Percentiles rank a stretch among this genome's conserved stretches.
These are phyloP conservation scores for Xanthia icteritia DNA, from an alignment of 2,888 invertebrate species.

Conservation along the genomic window DNA sequence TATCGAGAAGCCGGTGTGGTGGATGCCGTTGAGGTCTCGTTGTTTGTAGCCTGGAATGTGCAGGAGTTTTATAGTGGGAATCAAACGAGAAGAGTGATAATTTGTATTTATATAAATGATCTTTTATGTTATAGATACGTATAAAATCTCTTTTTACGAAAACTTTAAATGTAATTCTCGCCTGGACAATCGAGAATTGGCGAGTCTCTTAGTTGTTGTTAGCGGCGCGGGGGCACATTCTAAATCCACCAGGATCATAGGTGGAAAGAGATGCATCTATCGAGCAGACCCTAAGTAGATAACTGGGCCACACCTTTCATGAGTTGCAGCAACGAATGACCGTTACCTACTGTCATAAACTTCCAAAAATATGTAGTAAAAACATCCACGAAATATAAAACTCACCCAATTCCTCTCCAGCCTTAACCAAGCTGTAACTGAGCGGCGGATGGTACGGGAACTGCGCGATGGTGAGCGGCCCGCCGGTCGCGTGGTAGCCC, in stretches of 20 bases:
- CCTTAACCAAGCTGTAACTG: conserved; percentile 94
- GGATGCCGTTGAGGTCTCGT: conserved; percentile 95
- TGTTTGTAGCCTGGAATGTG: conserved; percentile 91
- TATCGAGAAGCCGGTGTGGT: conserved; percentile 95
- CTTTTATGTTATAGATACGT: neutral
- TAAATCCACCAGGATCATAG: neutral
- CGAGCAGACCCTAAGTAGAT: no score
- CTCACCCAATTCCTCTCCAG: conserved; percentile 93
- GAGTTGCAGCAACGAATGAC: neutral
- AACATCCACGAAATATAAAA: neutral
- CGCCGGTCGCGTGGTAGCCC: conserved; percentile 94
- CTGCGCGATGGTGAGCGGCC: conserved; percentile 94
- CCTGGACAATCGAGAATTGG: neutral
- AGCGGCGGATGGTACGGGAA: conserved; percentile 97
- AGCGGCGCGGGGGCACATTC: neutral
- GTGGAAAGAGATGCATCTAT: neutral
- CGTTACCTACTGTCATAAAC: neutral
- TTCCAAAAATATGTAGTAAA: neutral
- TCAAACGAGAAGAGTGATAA: neutral
- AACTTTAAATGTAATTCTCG: neutral
- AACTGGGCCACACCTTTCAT: neutral
- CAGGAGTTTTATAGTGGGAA: neutral
- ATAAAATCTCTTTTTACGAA: no score
- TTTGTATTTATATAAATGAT: neutral
- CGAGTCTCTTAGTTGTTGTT: neutral